Conservation (phyloP, 2,888 invertebrate genomes). For the Cheilosia variabilis region DNA sequence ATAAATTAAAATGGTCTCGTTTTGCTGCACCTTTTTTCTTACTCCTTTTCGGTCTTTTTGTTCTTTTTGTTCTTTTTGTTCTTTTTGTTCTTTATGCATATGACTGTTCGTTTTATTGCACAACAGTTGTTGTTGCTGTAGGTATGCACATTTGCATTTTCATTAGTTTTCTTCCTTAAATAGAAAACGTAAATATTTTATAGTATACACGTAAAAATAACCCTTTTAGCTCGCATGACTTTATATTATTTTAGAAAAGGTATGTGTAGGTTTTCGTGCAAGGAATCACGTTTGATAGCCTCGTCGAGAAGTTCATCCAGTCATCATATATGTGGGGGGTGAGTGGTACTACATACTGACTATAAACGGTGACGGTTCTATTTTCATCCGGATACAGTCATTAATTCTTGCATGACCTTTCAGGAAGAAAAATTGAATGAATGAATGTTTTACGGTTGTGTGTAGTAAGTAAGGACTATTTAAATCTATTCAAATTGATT, state of each 20-base stretch:
- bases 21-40: neutral
- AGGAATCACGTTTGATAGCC: conserved; percentile 63
- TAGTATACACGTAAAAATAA: conserved; percentile 38
- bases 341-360: neutral
- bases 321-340: conserved; percentile 30
- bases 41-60: neutral
- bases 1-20: conserved; percentile 48
- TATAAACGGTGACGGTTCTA: conserved; percentile 66
- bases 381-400: conserved; percentile 69
- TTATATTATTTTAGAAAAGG: conserved; percentile 50
- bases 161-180: conserved; percentile 45
- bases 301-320: conserved; percentile 51
- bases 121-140: conserved; percentile 16
- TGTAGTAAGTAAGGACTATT: conserved; percentile 33
- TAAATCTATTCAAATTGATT: conserved; percentile 55
- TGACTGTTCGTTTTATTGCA: conserved; percentile 37
- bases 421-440: conserved; percentile 23
- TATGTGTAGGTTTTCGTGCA: conserved; percentile 59
- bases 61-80: neutral
- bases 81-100: neutral
- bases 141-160: conserved; percentile 67
- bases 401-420: conserved; percentile 73
- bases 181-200: conserved; percentile 30
- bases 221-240: conserved; percentile 70
- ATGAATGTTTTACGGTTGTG: neutral